Evolutionary conservation across 2,113 vertebrate species (phyloP).

Genomic region (Pseudopipra pipra): DNA sequence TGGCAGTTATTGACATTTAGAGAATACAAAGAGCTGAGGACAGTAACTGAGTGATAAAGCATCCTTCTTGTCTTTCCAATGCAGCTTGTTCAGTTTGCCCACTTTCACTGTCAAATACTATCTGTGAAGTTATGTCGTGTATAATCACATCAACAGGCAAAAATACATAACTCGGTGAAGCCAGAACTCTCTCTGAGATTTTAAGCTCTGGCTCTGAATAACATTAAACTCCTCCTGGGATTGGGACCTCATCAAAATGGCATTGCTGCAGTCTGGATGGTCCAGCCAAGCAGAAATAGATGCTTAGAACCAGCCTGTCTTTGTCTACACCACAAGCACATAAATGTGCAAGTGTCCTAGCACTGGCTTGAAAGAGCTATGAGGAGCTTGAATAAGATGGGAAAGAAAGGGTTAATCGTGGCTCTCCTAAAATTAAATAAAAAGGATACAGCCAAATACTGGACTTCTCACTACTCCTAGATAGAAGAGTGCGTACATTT

Average conservation of each 20-base stretch:
- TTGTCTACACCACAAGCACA: not conserved
- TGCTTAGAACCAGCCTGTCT: not conserved
- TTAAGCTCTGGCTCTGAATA: not conserved
- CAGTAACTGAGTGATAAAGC: not conserved
- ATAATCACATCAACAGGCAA: conserved; percentile 10
- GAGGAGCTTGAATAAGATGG: not conserved
- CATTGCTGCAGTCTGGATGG: not conserved
- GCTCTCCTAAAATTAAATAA: not conserved
- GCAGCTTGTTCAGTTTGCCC: conserved; percentile 27
- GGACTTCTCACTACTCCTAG: not conserved
- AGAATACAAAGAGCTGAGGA: conserved; percentile 40
- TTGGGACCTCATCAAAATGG: not conserved
- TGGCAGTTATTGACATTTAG: conserved; percentile 9
- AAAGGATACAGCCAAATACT: not conserved
- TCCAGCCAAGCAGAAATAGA: not conserved
- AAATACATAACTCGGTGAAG: not conserved
- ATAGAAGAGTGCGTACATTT: not conserved
- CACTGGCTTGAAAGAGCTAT: not conserved
- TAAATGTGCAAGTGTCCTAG: not conserved
- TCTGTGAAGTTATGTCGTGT: not conserved
- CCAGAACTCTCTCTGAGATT: not conserved
- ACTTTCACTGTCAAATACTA: not conserved
- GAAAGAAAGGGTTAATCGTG: not conserved
- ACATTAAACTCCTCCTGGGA: not conserved
- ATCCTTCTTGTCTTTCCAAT: conserved; percentile 26